phyloP scores from a whole-genome alignment of 2,113 vertebrate genomes.

The Corydoras maculifer region DNA sequence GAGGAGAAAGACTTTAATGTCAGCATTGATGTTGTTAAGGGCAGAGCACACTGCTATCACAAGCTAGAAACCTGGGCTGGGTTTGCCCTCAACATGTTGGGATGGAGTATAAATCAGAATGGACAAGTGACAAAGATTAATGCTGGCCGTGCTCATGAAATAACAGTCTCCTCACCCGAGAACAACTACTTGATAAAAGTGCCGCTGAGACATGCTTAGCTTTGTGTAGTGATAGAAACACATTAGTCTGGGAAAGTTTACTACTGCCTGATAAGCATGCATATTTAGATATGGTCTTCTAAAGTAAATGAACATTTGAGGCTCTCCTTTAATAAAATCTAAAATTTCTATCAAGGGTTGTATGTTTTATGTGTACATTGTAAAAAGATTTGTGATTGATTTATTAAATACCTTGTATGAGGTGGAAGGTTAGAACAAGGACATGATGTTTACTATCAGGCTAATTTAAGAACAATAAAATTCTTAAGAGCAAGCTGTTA shows the following conservation, averaged over 20 bases:
- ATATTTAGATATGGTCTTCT: conserved; percentile 38
- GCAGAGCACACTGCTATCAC: conserved; percentile 57
- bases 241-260: conserved; percentile 61
- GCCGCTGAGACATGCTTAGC: conserved; percentile 57
- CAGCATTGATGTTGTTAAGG: conserved; percentile 47
- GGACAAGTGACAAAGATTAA: conserved; percentile 72
- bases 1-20: conserved; percentile 63
- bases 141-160: conserved; percentile 57
- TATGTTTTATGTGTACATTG: conserved; percentile 51
- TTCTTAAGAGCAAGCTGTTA: no score
- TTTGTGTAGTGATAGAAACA: conserved; percentile 63
- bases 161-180: conserved; percentile 61
- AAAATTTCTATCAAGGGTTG: neutral
- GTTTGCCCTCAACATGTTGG: conserved; percentile 55
- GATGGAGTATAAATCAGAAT: conserved; percentile 69
- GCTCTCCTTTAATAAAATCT: neutral
- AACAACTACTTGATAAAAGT: conserved; percentile 68
- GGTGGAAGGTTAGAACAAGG: conserved; percentile 15
- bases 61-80: conserved; percentile 57
- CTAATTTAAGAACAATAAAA: neutral
- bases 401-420: conserved; percentile 47
- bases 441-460: neutral
- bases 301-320: conserved; percentile 48
- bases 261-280: conserved; percentile 54
- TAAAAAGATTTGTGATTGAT: conserved; percentile 38